phyloP scores from a whole-genome alignment of 2,113 vertebrate genomes.

The Tachuris rubrigastra region DNA sequence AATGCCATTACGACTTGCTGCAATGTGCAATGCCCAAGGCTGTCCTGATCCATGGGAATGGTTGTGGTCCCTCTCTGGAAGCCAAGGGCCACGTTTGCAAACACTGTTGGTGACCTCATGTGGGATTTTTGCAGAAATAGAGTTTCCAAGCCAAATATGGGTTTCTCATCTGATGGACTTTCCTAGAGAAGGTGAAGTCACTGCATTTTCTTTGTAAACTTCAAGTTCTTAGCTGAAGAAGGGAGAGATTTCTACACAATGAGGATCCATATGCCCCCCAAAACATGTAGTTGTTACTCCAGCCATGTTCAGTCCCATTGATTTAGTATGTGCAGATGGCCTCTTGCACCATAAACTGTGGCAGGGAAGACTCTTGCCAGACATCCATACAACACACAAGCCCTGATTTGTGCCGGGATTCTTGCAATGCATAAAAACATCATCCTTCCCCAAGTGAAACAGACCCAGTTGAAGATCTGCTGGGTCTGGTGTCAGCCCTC shows the following conservation, averaged over 20 bases:
- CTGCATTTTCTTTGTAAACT: not conserved
- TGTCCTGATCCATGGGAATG: not conserved
- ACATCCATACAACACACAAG: not conserved
- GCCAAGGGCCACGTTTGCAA: not conserved
- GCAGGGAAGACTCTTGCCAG: not conserved
- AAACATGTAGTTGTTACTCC: not conserved
- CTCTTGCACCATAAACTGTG: not conserved
- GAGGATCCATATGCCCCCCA: not conserved
- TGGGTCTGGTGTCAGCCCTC: not conserved
- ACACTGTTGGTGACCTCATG: fast-evolving
- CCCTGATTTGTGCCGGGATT: not conserved
- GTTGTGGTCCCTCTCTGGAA: not conserved
- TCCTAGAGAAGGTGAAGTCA: not conserved
- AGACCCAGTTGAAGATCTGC: not conserved
- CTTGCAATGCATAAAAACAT: not conserved
- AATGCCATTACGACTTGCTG: fast-evolving
- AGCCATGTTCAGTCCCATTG: not conserved
- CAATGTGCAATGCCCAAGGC: fast-evolving
- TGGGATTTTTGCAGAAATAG: not conserved
- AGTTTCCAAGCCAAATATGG: not conserved
- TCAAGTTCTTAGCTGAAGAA: not conserved
- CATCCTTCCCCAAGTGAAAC: not conserved
- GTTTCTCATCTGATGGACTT: not conserved
- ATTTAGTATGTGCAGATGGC: not conserved
- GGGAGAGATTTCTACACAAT: not conserved